These are phyloP conservation scores for Hydrotaea cyrtoneurina DNA, from an alignment of 2,888 invertebrate genomes.

Conservation along the genomic window DNA sequence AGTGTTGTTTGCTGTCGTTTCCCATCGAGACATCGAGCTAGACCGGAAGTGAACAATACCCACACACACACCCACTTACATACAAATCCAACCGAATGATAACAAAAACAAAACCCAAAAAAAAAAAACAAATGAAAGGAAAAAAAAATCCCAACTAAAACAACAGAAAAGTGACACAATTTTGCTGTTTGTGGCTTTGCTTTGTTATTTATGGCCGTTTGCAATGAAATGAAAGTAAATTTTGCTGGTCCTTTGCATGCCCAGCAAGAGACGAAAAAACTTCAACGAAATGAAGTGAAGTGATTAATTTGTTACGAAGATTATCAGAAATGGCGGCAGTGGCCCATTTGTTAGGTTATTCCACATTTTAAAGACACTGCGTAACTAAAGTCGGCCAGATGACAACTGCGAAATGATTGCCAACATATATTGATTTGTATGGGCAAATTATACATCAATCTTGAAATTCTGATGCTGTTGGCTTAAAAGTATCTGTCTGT, in stretches of 20 bases:
- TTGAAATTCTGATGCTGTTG: neutral
- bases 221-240: neutral
- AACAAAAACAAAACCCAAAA: neutral
- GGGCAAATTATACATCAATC: neutral
- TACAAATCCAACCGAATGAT: neutral
- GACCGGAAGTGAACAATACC: slow-evolving; percentile 27
- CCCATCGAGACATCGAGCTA: slow-evolving; percentile 13
- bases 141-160: neutral
- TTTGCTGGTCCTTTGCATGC: neutral
- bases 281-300: neutral
- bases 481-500: neutral
- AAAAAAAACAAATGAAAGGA: neutral
- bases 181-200: slow-evolving; percentile 27
- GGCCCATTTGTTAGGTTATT: neutral
- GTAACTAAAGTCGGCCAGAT: neutral
- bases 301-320: slow-evolving; percentile 10
- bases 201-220: slow-evolving; percentile 31
- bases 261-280: neutral
- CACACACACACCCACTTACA: neutral
- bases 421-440: neutral
- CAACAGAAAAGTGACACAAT: slow-evolving; percentile 28
- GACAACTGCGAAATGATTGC: neutral
- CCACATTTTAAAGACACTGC: neutral
- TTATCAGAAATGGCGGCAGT: neutral
- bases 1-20: slow-evolving; percentile 18